Evolutionary conservation across 2,888 invertebrate species (phyloP), one percentile per base, ranked within the genome.

Genomic region (Halictus quadricinctus): DNA sequence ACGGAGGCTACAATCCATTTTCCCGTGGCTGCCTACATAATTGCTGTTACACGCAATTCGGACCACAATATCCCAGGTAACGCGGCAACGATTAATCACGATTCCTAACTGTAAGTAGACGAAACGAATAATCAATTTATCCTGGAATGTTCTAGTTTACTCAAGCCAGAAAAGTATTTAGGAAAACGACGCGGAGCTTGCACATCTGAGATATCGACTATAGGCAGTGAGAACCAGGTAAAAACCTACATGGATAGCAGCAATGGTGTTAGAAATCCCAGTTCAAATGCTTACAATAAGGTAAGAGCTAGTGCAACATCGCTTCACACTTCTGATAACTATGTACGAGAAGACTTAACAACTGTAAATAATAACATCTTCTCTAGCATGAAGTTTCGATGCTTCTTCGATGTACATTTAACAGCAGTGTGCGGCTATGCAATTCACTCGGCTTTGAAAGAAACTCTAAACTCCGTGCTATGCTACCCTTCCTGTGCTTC

Each of bases 1-100:
- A 99, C 93, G 99, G 99, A 80, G 99, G 99, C 64, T 99, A 98
- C 95, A 99, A 99, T 96, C 99, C 99, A 79, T 99, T 99, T 95
- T 99, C 98, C 7, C 96, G 97, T 93, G 99, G 99, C 50, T 99
- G 99, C 95, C 97, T 98, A 96, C 96, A 97, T 93, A 99, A 99
- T 95, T 99, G 99, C 95, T 98, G 98, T 95, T 98, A 98, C 94
- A 97, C 98, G 87, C 97, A 99, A 93, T 99, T 98, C 95, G 99
- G 99, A 89, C 99, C 99, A 80, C 98, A 98, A 95, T 99, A 98
- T 96, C 99, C 99, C 93, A 98, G 98, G 99, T 99, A 86, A 81
- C 29, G 7, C 8, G 13, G 18, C 13, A 1, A n/a, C 41, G 54
- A 29, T n/a, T 29, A 18, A 81, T 72, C 64, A 13, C 41, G 15